A percentile compares a stretch with the other conserved stretches of the same genome.
Conservation (phyloP, 1,140 invertebrate genomes). For the Apis cerana region DNA sequence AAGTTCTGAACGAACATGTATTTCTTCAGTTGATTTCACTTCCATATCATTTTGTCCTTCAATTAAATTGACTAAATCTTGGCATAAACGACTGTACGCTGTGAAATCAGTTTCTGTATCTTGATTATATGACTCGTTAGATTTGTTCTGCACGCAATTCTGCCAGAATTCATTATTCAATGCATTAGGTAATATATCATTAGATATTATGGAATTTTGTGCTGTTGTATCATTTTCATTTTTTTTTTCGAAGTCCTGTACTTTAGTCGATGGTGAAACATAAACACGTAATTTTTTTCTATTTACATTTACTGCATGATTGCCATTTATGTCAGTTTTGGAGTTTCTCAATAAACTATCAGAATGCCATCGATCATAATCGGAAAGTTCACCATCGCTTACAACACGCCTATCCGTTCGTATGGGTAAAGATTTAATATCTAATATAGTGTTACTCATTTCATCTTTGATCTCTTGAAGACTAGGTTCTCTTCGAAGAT, state of each 20-base stretch:
- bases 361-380: constrained; percentile 39
- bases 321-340: constrained; percentile 54
- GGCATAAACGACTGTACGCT: constrained; percentile 58
- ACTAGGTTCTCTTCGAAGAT: constrained; percentile 49
- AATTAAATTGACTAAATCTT: constrained; percentile 63
- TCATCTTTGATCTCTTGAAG: constrained; percentile 41
- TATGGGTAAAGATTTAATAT: constrained; percentile 8
- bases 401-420: constrained; percentile 53
- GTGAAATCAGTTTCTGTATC: constrained; percentile 55
- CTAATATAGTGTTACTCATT: constrained; percentile 6
- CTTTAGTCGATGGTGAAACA: constrained; percentile 17
- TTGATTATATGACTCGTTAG: constrained; percentile 6
- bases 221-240: neutral
- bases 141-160: constrained; percentile 38
- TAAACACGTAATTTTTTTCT: constrained; percentile 46
- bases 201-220: neutral
- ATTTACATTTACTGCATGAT: constrained; percentile 35
- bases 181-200: constrained; percentile 1
- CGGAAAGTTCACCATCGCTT: constrained; percentile 54
- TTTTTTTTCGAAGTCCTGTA: neutral
- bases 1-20: neutral
- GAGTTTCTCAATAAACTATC: constrained; percentile 3
- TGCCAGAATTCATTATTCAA: constrained; percentile 48
- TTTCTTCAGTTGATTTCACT: neutral
- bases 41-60: constrained; percentile 33